Conservation (phyloP, 2,888 invertebrate species). For the Hydropsyche betteni region DNA sequence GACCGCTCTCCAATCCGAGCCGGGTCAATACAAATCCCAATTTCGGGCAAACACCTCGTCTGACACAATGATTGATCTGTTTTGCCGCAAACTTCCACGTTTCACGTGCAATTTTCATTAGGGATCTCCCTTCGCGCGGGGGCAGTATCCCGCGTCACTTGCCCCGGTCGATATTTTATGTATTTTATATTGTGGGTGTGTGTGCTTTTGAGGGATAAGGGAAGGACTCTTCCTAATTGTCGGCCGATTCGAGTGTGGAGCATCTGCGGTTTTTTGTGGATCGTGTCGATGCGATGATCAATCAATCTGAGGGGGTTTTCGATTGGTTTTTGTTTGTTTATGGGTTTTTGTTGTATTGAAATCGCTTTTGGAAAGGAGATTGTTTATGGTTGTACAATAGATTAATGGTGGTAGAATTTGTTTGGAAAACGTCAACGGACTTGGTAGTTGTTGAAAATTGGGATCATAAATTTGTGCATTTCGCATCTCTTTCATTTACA, state of each 20-base stretch:
- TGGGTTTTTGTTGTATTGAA: no score
- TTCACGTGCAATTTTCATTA: conserved; percentile 36
- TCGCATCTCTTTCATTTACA: no score
- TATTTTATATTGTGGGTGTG: background rate
- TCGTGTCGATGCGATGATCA: no score
- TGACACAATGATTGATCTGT: conserved; percentile 41
- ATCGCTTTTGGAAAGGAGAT: no score
- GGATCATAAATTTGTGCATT: no score
- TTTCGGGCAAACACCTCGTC: conserved; percentile 40
- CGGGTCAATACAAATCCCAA: conserved; percentile 40
- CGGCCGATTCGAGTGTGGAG: background rate
- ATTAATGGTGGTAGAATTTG: no score
- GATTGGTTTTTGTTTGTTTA: no score
- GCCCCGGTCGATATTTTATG: background rate
- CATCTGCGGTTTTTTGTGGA: conserved; percentile 16
- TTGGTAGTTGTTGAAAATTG: no score
- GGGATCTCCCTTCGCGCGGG: background rate
- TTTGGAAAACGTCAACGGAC: no score
- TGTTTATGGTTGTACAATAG: no score
- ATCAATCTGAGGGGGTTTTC: no score
- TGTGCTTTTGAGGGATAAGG: background rate
- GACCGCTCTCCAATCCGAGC: conserved; percentile 17
- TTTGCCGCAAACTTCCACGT: conserved; percentile 37
- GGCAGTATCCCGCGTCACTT: no score
- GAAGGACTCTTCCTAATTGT: conserved; percentile 10